Conservation (phyloP, 1,140 invertebrate genomes). For the Dendroctonus ponderosae region DNA sequence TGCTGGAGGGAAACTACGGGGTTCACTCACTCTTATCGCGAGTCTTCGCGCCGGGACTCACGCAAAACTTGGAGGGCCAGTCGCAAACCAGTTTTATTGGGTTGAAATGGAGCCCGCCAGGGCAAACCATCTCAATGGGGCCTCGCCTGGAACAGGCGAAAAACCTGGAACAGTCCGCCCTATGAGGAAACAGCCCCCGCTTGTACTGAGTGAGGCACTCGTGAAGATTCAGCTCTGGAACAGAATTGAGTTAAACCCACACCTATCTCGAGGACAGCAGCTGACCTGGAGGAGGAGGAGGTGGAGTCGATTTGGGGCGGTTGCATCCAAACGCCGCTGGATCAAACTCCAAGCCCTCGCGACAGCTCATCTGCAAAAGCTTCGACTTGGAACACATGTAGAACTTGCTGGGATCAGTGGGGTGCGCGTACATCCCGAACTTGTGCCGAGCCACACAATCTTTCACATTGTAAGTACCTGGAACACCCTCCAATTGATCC, state of each 20-base stretch:
- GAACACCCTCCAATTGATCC: background rate
- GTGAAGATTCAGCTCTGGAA: slow-evolving; percentile 13
- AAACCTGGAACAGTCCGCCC: slow-evolving; percentile 56
- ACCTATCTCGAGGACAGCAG: background rate
- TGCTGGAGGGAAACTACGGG: background rate
- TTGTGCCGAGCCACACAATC: slow-evolving; percentile 23
- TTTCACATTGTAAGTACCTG: slow-evolving; percentile 8
- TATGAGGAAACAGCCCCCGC: slow-evolving; percentile 51
- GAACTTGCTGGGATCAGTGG: slow-evolving; percentile 27
- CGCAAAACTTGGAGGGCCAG: slow-evolving; percentile 47
- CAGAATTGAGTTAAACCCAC: background rate
- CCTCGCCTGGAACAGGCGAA: slow-evolving; percentile 57
- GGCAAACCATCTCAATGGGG: slow-evolving; percentile 54
- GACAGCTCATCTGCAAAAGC: slow-evolving; percentile 21
- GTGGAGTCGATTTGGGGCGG: slow-evolving; percentile 18
- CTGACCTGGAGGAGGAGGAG: slow-evolving; percentile 27
- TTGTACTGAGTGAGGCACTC: slow-evolving; percentile 24
- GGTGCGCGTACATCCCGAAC: slow-evolving; percentile 29
- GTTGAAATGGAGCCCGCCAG: slow-evolving; percentile 57
- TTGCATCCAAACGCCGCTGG: slow-evolving; percentile 16
- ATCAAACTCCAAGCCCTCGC: slow-evolving; percentile 30
- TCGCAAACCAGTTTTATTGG: slow-evolving; percentile 55
- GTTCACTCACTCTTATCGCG: slow-evolving; percentile 25
- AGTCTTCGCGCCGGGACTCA: slow-evolving; percentile 22
- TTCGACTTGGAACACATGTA: slow-evolving; percentile 27